Percentiles rank a stretch among this genome's conserved stretches.
phyloP scores from a whole-genome alignment of 2,797 vertebrate genomes.

The Acridotheres tristis region DNA sequence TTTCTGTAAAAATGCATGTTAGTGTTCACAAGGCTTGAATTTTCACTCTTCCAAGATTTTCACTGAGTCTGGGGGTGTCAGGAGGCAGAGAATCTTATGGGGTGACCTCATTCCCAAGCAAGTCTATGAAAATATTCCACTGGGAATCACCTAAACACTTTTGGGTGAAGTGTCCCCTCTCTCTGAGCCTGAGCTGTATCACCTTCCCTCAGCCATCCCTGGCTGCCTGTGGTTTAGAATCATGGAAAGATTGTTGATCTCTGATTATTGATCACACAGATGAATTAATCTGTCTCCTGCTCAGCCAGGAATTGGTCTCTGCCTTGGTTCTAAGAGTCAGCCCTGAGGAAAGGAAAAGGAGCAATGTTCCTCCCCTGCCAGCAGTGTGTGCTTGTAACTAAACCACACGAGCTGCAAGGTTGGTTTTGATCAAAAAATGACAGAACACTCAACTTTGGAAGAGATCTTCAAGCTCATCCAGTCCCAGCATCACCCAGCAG shows the following conservation, averaged over 20 bases:
- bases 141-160: background rate
- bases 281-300: background rate
- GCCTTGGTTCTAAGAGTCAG: background rate
- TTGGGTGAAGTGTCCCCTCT: background rate
- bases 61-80: background rate
- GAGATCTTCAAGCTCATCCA: background rate
- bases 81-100: background rate
- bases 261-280: background rate
- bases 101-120: rapidly evolving
- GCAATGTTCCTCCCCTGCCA: background rate
- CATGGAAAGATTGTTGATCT: background rate
- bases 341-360: background rate
- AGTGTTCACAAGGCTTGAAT: background rate
- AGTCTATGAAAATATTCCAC: background rate
- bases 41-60: background rate
- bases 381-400: background rate
- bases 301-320: background rate
- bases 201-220: background rate
- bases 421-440: background rate
- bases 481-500: background rate
- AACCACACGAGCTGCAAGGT: background rate
- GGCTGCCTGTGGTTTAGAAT: background rate
- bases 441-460: too few relatives aligned
- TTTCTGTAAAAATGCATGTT: background rate
- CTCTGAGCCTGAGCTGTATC: background rate